Conservation (phyloP, 2,888 invertebrate species). For the Drosophila gaucha region DNA sequence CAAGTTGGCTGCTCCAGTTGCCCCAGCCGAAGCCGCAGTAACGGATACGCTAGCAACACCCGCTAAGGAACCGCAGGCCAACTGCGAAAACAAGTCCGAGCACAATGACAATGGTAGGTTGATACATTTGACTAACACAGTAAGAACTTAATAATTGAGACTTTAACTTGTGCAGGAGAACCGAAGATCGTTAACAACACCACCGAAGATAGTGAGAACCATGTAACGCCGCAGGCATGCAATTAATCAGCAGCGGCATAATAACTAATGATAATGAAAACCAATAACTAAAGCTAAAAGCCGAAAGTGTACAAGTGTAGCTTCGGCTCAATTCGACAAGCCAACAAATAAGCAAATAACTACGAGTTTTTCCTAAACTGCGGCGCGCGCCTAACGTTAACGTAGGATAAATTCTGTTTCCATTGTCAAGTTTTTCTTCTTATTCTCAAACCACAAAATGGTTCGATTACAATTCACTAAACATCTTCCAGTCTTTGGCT, state of each 20-base stretch:
- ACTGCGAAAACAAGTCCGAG: constrained; percentile 67
- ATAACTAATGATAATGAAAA: constrained; percentile 36
- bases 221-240: constrained; percentile 83
- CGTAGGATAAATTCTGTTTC: constrained; percentile 35
- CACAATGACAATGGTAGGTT: constrained; percentile 75
- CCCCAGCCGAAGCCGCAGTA: constrained; percentile 26
- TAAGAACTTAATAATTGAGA: background rate
- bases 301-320: constrained; percentile 60
- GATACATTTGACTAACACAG: background rate
- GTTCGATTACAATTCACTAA: constrained; percentile 38
- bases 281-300: constrained; percentile 53
- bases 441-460: constrained; percentile 30
- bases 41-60: constrained; percentile 45
- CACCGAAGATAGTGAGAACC: constrained; percentile 71
- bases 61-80: constrained; percentile 50
- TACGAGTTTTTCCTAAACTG: constrained; percentile 40
- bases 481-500: constrained; percentile 52
- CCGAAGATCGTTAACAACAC: constrained; percentile 81
- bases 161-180: constrained; percentile 72
- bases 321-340: constrained; percentile 46
- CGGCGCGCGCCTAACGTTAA: constrained; percentile 19
- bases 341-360: constrained; percentile 49
- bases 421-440: constrained; percentile 34
- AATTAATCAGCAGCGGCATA: constrained; percentile 63
- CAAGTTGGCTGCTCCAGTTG: constrained; percentile 41